Conservation (phyloP, 2,797 vertebrate species). For the Gymnodraco acuticeps region DNA sequence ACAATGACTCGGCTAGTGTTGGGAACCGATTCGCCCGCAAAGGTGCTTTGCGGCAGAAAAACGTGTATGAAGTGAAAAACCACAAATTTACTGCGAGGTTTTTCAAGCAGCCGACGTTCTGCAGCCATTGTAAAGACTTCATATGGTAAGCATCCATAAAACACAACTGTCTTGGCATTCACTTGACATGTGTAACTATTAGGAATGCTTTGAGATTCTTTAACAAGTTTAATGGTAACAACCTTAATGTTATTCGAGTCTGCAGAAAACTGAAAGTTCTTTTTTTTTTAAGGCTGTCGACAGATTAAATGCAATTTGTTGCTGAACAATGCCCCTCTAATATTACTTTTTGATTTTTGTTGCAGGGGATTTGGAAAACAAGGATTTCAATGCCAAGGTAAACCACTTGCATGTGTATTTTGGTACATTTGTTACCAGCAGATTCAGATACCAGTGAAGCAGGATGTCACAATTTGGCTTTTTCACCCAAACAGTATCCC, state of each 20-base stretch:
- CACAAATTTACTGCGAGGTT: conserved; percentile 94
- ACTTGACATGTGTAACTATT: not conserved
- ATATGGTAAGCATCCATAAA: conserved; percentile 88
- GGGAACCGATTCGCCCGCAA: conserved; percentile 91
- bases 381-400: conserved; percentile 99
- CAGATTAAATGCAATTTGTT: too few species aligned
- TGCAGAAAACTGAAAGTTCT: not conserved
- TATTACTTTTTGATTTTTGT: conserved; percentile 38
- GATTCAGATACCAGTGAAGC: not conserved
- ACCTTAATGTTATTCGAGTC: not conserved
- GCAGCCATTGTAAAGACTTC: conserved; percentile 96
- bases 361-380: conserved; percentile 99
- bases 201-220: not conserved
- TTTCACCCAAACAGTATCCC: not conserved
- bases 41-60: conserved; percentile 95
- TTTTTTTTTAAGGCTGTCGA: too few species aligned
- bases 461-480: not conserved
- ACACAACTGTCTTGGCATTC: not conserved
- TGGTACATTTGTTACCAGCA: not conserved
- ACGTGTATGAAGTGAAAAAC: conserved; percentile 95
- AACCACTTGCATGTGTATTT: conserved; percentile 26
- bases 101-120: conserved; percentile 95
- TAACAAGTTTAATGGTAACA: not conserved
- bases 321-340: not conserved
- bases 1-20: conserved; percentile 88